phyloP scores from a whole-genome alignment of 2,797 vertebrate genomes.

The Hipposideros larvatus region DNA sequence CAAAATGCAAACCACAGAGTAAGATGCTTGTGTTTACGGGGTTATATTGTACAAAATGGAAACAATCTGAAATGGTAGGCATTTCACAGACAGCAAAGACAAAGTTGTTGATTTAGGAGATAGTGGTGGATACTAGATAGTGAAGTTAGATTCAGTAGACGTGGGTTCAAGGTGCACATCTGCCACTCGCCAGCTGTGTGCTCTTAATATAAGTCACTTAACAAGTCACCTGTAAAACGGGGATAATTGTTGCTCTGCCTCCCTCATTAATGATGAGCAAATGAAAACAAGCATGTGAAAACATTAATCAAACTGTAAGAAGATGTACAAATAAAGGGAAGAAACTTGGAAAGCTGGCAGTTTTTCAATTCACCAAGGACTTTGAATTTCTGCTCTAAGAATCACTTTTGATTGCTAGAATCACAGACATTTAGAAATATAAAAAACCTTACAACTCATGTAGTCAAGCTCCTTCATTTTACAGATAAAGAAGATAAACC shows the following conservation, averaged over 20 bases:
- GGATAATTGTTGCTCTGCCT: neutral
- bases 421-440: slow-evolving; percentile 29
- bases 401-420: neutral
- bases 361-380: neutral
- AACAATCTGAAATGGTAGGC: slow-evolving; percentile 43
- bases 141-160: neutral
- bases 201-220: neutral
- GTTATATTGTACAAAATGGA: slow-evolving; percentile 56
- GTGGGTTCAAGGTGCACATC: neutral
- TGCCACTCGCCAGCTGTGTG: neutral
- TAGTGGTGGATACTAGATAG: neutral
- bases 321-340: neutral
- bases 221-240: neutral
- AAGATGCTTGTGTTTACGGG: slow-evolving; percentile 68
- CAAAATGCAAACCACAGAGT: slow-evolving; percentile 75
- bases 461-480: neutral
- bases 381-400: slow-evolving; percentile 7
- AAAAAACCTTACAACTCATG: neutral
- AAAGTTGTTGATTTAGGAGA: neutral
- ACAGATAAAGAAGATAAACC: neutral
- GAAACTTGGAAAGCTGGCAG: neutral
- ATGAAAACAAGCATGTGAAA: neutral
- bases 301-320: neutral
- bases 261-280: neutral
- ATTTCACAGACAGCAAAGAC: neutral